Conservation (phyloP, 2,113 vertebrate species). For the Pyrgilauda ruficollis region DNA sequence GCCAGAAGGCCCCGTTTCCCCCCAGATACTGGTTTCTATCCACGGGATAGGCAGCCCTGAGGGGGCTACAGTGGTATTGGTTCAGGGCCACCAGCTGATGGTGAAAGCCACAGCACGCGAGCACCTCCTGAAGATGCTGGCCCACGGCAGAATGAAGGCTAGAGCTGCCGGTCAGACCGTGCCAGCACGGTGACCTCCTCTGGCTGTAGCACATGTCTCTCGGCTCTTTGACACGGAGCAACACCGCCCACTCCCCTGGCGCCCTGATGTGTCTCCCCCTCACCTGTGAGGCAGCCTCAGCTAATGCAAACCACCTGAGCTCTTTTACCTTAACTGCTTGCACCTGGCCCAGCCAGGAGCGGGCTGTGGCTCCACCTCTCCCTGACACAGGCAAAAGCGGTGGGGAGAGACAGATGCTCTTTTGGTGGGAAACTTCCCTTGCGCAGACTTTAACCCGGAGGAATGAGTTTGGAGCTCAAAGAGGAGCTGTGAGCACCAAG, state of each 20-base stretch:
- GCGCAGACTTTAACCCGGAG: accelerated
- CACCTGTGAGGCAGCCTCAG: not conserved
- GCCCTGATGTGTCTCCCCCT: not conserved
- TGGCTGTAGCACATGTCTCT: no score
- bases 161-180: not conserved
- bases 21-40: not conserved
- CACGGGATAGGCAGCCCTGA: not conserved
- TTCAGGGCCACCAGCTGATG: not conserved
- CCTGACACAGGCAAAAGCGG: not conserved
- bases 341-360: not conserved
- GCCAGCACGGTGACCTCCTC: no score
- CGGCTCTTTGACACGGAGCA: not conserved
- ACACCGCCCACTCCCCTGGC: not conserved
- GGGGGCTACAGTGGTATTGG: not conserved
- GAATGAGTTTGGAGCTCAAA: not conserved
- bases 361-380: not conserved
- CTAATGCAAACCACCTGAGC: not conserved
- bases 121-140: not conserved
- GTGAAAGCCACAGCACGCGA: not conserved
- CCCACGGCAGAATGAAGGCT: not conserved
- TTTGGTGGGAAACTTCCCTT: not conserved
- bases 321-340: not conserved
- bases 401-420: accelerated
- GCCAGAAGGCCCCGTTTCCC: not conserved
- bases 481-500: not conserved